Evolutionary conservation across 2,113 vertebrate genomes (phyloP), one percentile per base, ranked within the genome.

Genomic region (Passer domesticus): DNA sequence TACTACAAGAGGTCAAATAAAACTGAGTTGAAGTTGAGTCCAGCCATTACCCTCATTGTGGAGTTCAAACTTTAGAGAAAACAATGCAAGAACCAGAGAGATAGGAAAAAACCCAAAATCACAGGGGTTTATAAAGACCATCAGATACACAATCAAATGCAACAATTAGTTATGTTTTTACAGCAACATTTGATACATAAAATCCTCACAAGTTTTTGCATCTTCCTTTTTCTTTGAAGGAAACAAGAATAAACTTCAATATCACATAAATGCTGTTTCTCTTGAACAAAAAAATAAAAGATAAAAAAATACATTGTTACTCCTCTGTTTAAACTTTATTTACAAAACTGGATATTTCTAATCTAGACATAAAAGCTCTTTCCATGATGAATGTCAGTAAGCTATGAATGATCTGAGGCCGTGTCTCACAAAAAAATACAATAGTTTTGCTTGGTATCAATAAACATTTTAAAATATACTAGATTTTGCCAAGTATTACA

Each of bases 231-330:
- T 92, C 85, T 82, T 91, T 77, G 89, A 94, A 97, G 64, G 94
- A 97, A 92, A 88, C 78, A 94, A 92, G 92, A 96, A 83, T 94
- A 97, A 97, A 95, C 73, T 94, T 94, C 88, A 87, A 18, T 96
- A 95, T 79, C 94, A 87, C 94, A 96, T 56, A 96, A 82, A 95
- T 49, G 74, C 83, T 47, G 84, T 94, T 97, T 95, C 92, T 97
- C 97, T 95, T 97, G 87, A 98, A 98, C 94, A 97, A 94, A 96
- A 95, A 98, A 98, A 97, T 97, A 95, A 98, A 93, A 96, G 97
- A 97, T 98, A 98, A 98, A 98, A 98, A 98, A 98, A 98, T 98
- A 98, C 98, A 98, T 97, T 96, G 96, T 97, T 98, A 97, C 93
- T 98, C 97, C 96, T 98, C 96, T 97, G 83, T 98, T 96, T 97